Base-by-base conservation (phyloP, 2,113 vertebrate genomes). In the Thinocorus orbignyianus region DNA sequence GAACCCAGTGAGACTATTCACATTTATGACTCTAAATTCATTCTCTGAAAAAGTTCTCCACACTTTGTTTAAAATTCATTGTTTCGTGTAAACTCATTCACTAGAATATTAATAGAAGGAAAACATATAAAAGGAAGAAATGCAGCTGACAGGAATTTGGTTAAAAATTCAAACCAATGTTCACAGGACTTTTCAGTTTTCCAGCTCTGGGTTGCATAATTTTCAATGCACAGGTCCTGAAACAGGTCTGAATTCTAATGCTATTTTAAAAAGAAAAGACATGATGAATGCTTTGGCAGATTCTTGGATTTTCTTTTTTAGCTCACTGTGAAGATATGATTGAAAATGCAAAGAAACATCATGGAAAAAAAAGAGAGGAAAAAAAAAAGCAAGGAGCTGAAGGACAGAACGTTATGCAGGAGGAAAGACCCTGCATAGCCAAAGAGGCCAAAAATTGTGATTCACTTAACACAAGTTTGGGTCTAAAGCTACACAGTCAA, bases 31-130 rank as follows among this genome's bases (percentile, higher is more conserved):
- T 62, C 64, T 25, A 92, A 96, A 93, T 61, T 35, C 57, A 49
- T 94, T 92, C 72, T 76, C 83, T 62, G 57, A 44, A 91, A 94
- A 90, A 96, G 65, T 69, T 61, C 61, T 88, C 76, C 44, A 37
- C 1, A 8, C 61, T 96, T 96, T 84, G 90, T 84, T 96, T 97
- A 95, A 94, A 96, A 96, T 96, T 94, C 82, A 93, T 94, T 96
- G 93, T 94, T 95, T 94, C 86, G 71, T 96, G 88, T 91, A 92
- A 92, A 89, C 82, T 61, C 77, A 76, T 94, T 91, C 2, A 0
- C 93, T 96, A 62, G 88, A 96, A 93, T 93, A 96, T 94, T 95
- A 96, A 96, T 86, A 81, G 88, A 94, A 81, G n/a, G 55, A 92
- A 96, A 95, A 94, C 61, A 94, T 68, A 86, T 72, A 93, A 83